Evolutionary conservation across 2,113 vertebrate species (phyloP), one percentile per base, ranked within the genome.

Genomic region (Coptodon rendalli): DNA sequence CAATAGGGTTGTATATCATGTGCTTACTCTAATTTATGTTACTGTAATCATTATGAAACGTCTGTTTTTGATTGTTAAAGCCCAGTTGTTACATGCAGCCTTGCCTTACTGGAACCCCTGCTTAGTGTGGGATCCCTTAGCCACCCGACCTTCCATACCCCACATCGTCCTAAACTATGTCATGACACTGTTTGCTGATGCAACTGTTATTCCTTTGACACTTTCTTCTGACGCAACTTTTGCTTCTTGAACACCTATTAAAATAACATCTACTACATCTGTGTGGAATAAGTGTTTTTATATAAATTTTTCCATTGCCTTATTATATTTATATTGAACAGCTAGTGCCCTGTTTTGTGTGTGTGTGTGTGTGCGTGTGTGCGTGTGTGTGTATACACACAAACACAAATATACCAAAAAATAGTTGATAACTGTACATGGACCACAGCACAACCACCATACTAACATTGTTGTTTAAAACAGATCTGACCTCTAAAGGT

Each of bases 171-270:
- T 94, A 87, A 94, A 89, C 85, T 95, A 94, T 95, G 96, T 97
- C 96, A 97, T 96, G 94, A 97, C 96, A 97, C 96, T 97, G 96
- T 97, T 95, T 95, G 94, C 93, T 94, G 94, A 95, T 92, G 93
- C 93, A 95, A 95, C 86, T 95, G 93, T 94, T 96, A 94, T 90
- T 92, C 92, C 92, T 92, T 95, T 94, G 93, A 95, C 93, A 94
- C 91, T 95, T 92, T 94, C 93, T 95, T 95, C 95, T 96, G 93
- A 95, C 89, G 87, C 94, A 94, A 95, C 91, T 95, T 95, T 95
- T 95, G 95, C 96, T 96, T 96, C 94, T 96, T 95, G 89, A 96
- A 96, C 95, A 96, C 94, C 91, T 97, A 97, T 96, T 97, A 97
- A 97, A 97, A 95, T 96, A 95, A 95, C 93, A 94, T 94, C 92